Conservation (phyloP, 2,888 invertebrate genomes). For the Tipula lateralis region DNA sequence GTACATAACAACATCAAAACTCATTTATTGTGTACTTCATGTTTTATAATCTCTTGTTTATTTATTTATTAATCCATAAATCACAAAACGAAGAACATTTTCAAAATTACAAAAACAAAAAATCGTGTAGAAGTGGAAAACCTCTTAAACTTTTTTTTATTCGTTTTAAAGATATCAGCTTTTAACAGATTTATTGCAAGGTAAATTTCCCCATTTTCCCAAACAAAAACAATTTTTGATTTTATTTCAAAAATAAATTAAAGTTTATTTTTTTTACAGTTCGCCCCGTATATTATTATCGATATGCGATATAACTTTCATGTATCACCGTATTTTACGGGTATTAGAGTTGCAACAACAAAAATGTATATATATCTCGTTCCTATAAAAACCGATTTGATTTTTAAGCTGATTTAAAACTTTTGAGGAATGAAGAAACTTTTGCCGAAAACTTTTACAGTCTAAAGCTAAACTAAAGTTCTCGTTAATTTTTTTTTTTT, state of each 20-base stretch:
- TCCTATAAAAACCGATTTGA: not conserved
- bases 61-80: constrained; percentile 19
- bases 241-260: not conserved
- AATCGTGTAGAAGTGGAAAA: not conserved
- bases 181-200: not conserved
- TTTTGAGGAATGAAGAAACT: not conserved
- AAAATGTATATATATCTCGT: no score
- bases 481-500: not conserved
- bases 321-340: not conserved
- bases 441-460: not conserved
- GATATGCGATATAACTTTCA: not conserved
- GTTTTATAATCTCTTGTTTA: not conserved
- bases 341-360: not conserved
- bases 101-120: not conserved
- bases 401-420: constrained; percentile 7
- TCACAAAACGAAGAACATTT: not conserved
- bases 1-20: not conserved
- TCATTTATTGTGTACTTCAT: not conserved
- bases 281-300: not conserved
- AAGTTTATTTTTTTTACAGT: not conserved
- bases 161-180: not conserved
- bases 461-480: not conserved
- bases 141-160: not conserved
- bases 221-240: not conserved
- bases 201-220: constrained; percentile 11